Evolutionary conservation across 2,113 vertebrate species (phyloP).

Genomic region (Eretmochelys imbricata): DNA sequence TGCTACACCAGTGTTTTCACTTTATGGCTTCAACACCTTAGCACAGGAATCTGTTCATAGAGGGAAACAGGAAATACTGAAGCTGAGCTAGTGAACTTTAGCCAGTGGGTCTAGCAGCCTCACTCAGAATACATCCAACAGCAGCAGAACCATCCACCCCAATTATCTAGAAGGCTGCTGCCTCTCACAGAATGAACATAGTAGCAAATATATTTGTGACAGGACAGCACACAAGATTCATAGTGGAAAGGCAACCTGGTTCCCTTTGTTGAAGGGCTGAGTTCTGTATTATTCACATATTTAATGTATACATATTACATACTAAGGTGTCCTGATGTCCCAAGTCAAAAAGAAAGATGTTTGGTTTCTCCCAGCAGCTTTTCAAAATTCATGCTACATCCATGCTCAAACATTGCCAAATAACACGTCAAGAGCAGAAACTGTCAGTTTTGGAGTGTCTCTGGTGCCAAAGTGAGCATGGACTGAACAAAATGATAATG

Average conservation of each 20-base stretch:
- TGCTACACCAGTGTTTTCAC: not conserved
- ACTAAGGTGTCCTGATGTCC: constrained; percentile 12
- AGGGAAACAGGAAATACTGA: not conserved
- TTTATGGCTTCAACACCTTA: not conserved
- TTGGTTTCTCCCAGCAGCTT: constrained; percentile 45
- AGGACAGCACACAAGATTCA: not conserved
- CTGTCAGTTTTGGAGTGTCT: constrained; percentile 17
- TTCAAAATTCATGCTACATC: constrained; percentile 15
- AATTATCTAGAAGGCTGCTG: not conserved
- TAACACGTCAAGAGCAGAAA: constrained; percentile 34
- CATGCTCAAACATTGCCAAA: constrained; percentile 19
- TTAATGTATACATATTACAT: not conserved
- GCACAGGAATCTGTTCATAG: not conserved
- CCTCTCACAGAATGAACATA: not conserved
- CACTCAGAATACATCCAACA: not conserved
- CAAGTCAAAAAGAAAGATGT: constrained; percentile 3
- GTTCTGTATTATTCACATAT: not conserved
- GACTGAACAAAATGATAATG: constrained; percentile 27
- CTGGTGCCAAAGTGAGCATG: constrained; percentile 20
- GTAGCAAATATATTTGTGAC: not conserved
- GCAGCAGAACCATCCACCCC: not conserved
- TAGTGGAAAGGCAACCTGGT: not conserved
- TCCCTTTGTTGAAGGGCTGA: not conserved
- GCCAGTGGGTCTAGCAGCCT: not conserved
- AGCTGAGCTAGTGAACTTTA: not conserved